Conservation (phyloP, 2,113 vertebrate genomes). For the Hypomesus transpacificus region DNA sequence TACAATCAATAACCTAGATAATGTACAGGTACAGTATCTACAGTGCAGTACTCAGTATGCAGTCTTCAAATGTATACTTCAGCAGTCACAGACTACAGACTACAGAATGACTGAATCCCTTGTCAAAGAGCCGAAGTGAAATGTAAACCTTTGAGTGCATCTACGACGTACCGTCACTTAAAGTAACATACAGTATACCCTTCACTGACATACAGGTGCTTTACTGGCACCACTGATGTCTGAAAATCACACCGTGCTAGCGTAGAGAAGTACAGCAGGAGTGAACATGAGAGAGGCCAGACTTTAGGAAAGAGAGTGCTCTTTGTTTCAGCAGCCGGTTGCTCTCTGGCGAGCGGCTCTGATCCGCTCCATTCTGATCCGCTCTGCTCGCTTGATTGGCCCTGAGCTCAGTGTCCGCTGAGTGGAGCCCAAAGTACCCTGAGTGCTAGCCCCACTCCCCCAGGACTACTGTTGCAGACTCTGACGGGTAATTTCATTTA, state of each 20-base stretch:
- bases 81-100: neutral
- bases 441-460: slow-evolving; percentile 62
- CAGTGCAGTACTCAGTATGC: neutral
- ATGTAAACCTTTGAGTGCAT: too few species aligned
- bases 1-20: neutral
- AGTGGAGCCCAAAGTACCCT: slow-evolving; percentile 66
- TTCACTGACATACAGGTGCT: slow-evolving; percentile 41
- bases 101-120: too few species aligned
- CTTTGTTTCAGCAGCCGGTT: neutral
- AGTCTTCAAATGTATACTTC: neutral
- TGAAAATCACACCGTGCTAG: neutral
- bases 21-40: neutral
- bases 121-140: too few species aligned
- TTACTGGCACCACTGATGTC: slow-evolving; percentile 15
- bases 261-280: neutral
- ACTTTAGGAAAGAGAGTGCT: neutral
- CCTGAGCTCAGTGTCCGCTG: slow-evolving; percentile 65
- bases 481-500: slow-evolving; percentile 75
- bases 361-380: slow-evolving; percentile 48
- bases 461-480: slow-evolving; percentile 59
- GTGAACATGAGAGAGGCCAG: neutral
- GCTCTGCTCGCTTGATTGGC: slow-evolving; percentile 61
- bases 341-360: slow-evolving; percentile 16
- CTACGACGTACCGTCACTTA: too few species aligned
- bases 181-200: too few species aligned